phyloP scores from a whole-genome alignment of 2,113 vertebrate species.

The Neolamprologus sp. region DNA sequence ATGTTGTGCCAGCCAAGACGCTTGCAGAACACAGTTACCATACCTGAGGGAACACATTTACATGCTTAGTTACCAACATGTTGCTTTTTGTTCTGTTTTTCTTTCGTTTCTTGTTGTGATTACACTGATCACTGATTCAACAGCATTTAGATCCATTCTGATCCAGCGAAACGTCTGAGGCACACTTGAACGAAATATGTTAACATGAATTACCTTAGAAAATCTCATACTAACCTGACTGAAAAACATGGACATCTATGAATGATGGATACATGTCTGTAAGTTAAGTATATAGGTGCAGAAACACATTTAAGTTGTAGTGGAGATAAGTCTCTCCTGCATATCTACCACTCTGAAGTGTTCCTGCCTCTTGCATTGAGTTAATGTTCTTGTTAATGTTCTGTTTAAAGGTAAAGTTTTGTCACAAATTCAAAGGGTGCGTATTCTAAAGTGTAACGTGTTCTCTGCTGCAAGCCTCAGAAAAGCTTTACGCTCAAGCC shows the following conservation, averaged over 20 bases:
- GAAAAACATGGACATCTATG: neutral
- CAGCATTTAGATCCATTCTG: neutral
- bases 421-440: neutral
- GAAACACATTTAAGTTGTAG: neutral
- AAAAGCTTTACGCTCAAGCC: neutral
- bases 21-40: conserved; percentile 92
- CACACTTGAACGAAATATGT: neutral
- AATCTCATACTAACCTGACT: neutral
- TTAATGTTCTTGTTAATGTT: neutral
- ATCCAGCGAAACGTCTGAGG: neutral
- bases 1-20: conserved; percentile 95
- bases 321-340: neutral
- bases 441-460: neutral
- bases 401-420: neutral
- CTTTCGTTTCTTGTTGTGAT: neutral
- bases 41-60: conserved; percentile 68
- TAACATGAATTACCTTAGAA: neutral
- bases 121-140: neutral
- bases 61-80: neutral
- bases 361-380: neutral
- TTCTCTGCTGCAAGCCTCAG: neutral
- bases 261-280: neutral
- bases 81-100: neutral
- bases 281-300: neutral
- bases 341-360: neutral